phyloP scores from a whole-genome alignment of 2,888 invertebrate species.

The Agrochola macilenta region DNA sequence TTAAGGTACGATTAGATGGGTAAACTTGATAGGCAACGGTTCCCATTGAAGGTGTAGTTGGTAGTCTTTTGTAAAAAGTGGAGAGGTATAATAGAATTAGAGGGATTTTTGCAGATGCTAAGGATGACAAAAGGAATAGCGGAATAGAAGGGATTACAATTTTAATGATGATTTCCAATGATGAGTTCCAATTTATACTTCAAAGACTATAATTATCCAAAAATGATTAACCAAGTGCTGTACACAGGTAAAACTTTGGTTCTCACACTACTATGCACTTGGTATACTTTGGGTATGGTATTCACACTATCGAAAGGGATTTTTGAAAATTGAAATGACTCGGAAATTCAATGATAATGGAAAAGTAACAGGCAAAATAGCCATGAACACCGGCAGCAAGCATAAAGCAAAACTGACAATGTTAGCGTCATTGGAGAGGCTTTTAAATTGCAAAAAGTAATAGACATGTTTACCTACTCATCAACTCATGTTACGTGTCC shows the following conservation, averaged over 20 bases:
- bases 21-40: constrained; percentile 55
- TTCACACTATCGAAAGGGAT: background rate
- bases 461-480: background rate
- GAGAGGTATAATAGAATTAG: background rate
- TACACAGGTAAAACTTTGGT: too few species aligned
- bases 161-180: too few species aligned
- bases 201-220: background rate
- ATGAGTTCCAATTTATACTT: too few species aligned
- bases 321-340: background rate
- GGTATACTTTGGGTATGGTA: too few species aligned
- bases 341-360: background rate
- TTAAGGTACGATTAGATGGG: constrained; percentile 66
- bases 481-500: constrained; percentile 4
- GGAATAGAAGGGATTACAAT: background rate
- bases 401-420: background rate
- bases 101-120: background rate
- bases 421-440: background rate
- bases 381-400: background rate
- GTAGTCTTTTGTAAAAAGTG: constrained; percentile 7
- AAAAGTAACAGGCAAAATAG: background rate
- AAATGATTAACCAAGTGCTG: background rate
- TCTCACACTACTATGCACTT: too few species aligned
- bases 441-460: constrained; percentile 1
- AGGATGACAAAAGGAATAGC: background rate
- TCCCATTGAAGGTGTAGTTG: constrained; percentile 22